These are phyloP conservation scores for Coleophora deauratella DNA, from an alignment of 2,888 invertebrate species.

Conservation along the genomic window DNA sequence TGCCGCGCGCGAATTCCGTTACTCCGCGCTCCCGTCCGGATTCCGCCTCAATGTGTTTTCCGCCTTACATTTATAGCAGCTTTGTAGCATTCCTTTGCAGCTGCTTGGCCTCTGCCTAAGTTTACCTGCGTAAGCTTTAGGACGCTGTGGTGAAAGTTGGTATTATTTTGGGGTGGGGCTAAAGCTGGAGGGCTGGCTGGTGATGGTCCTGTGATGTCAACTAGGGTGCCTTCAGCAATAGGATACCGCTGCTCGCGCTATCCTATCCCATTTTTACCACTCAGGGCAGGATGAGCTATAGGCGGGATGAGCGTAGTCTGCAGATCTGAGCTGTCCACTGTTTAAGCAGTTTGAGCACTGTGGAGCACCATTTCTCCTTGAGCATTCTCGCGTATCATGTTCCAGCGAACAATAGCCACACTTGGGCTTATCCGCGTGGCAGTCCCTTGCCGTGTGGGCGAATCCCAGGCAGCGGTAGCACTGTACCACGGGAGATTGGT, in stretches of 20 bases:
- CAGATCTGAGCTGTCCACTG: too few species aligned
- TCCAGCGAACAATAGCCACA: neutral
- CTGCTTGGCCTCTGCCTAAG: neutral
- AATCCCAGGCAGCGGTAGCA: neutral
- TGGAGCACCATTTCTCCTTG: neutral
- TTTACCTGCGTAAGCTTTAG: slow-evolving; percentile 12
- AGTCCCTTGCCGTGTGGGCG: neutral
- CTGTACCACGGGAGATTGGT: neutral
- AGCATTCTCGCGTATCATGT: neutral
- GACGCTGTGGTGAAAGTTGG: too few species aligned
- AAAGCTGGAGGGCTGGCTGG: too few species aligned
- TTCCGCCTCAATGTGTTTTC: too few species aligned
- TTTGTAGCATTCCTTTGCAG: slow-evolving; percentile 12
- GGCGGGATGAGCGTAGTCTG: too few species aligned
- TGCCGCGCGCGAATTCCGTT: too few species aligned
- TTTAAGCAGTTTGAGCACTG: neutral
- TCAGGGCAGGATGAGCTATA: neutral
- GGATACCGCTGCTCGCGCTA: slow-evolving; percentile 6
- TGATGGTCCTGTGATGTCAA: too few species aligned
- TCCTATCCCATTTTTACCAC: slow-evolving; percentile 8
- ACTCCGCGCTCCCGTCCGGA: too few species aligned
- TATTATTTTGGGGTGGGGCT: too few species aligned
- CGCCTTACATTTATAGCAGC: too few species aligned
- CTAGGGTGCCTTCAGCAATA: neutral
- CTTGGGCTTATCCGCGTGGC: neutral